Evolutionary conservation across 2,797 vertebrate species (phyloP).

Genomic region (Schizothorax lantsangensis): DNA sequence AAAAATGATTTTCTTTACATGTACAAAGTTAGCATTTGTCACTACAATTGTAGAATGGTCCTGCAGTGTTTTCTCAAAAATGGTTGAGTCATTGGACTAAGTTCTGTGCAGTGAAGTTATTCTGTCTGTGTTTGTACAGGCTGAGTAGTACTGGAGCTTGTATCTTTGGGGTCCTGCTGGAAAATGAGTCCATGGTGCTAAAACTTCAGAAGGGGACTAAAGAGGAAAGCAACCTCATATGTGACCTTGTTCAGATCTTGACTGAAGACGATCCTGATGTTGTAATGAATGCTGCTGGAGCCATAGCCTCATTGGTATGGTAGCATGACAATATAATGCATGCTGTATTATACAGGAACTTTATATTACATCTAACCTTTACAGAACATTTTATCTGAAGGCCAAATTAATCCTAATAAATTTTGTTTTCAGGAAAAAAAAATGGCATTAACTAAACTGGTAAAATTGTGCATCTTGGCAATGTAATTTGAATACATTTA

Average conservation of each 20-base stretch:
- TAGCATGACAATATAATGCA: not conserved
- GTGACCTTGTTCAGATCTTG: constrained; percentile 61
- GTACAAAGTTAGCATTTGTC: not conserved
- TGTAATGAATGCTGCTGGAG: constrained; percentile 67
- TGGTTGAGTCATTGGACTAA: not conserved
- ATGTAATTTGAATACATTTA: not conserved
- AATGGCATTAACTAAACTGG: not conserved
- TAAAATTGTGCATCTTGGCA: not conserved
- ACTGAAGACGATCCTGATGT: constrained; percentile 61
- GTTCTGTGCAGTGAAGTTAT: not conserved
- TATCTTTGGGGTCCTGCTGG: constrained; percentile 63
- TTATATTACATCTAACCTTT: not conserved
- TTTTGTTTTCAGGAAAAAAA: no score
- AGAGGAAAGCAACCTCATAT: constrained; percentile 51
- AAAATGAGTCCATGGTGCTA: constrained; percentile 58
- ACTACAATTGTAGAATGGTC: not conserved
- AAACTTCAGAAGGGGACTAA: constrained; percentile 50
- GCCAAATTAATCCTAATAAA: not conserved
- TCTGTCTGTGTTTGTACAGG: constrained; percentile 49
- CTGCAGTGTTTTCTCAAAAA: not conserved
- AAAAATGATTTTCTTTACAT: not conserved
- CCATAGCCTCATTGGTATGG: constrained; percentile 67
- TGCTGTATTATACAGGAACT: not conserved
- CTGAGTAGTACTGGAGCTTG: constrained; percentile 61
- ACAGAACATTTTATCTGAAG: not conserved